Evolutionary conservation across 1,140 invertebrate genomes (phyloP), one percentile per base, ranked within the genome.

Genomic region (Dermatophagoides farinae): DNA sequence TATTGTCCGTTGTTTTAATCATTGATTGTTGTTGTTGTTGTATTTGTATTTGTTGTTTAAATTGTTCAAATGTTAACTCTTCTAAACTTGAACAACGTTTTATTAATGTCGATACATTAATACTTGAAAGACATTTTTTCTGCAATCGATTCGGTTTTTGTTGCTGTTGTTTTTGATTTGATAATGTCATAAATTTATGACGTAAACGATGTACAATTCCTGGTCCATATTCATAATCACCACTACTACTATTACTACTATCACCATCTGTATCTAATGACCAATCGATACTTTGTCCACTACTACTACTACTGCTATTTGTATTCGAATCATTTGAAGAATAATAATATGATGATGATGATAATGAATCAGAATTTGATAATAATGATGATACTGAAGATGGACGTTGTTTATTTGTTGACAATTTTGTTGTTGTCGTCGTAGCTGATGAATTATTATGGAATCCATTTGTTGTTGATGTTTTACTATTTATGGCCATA

Each of bases 161-260:
- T 4, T 14, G 1, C 25, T 38, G 38, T 4, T 55, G 53, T 12
- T 55, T 1, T 25, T 55, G 6, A n/a, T 1, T 25, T 25, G 14
- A 55, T 14, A 55, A 12, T 14, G 53, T 55, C 53, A 55, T 55
- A 44, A 55, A 55, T 44, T 55, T 55, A 25, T 55, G 14, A 20
- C 53, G 18, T 39, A 55, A 44, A 18, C 53, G 38, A 23, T 23
- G 14, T 11, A 55, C 53, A 55, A 55, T 25, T 18, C 53, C 53
- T 6, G 53, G 53, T 4, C 53, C 53, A 44, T 55, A 55, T 14
- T 38, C 53, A 25, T 25, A 55, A 23, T 55, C 53, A 23, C 20
- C 41, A 14, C 12, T 40, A 14, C 12, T n/a, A n/a, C 8, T 9
- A 9, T 8, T 8, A 8, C 14, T 38, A 52, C 20, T 52, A 20